phyloP scores from a whole-genome alignment of 2,113 vertebrate genomes.

The Nibea albiflora region DNA sequence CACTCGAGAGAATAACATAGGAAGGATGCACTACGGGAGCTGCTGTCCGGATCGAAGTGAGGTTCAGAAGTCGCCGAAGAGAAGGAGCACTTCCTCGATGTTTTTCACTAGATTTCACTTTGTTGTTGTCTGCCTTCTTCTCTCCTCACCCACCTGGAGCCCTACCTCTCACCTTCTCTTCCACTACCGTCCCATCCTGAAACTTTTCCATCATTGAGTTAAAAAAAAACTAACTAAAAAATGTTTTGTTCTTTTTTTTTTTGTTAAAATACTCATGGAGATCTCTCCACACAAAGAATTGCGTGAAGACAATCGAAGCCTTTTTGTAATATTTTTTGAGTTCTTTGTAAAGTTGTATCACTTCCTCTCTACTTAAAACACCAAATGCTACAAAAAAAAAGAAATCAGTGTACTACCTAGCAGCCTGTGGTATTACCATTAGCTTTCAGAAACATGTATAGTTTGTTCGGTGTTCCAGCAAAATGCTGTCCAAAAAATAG shows the following conservation, averaged over 20 bases:
- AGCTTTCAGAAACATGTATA: conserved; percentile 26
- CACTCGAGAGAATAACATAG: conserved; percentile 31
- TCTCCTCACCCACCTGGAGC: conserved; percentile 36
- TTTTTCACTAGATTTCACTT: conserved; percentile 71
- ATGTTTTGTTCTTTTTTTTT: conserved; percentile 11
- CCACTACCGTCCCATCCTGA: conserved; percentile 14
- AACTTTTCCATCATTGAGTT: conserved; percentile 23
- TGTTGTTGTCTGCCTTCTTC: conserved; percentile 49
- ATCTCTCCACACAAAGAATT: conserved; percentile 70
- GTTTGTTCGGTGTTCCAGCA: conserved; percentile 27
- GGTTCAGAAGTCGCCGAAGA: conserved; percentile 33
- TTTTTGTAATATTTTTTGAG: conserved; percentile 54
- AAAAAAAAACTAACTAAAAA: conserved; percentile 10
- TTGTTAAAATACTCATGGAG: conserved; percentile 47
- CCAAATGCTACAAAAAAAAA: conserved; percentile 59
- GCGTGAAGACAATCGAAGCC: conserved; percentile 80
- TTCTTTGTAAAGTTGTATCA: conserved; percentile 62
- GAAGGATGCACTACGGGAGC: conserved; percentile 62
- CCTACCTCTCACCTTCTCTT: conserved; percentile 43
- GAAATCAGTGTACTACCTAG: conserved; percentile 19
- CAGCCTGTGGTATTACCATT: conserved; percentile 27
- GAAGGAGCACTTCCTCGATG: conserved; percentile 35
- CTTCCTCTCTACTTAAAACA: conserved; percentile 56
- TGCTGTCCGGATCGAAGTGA: conserved; percentile 45
- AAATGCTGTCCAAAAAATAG: conserved; percentile 42